Evolutionary conservation across 1,140 invertebrate species (phyloP).

Genomic region (Heterodera carotae): DNA sequence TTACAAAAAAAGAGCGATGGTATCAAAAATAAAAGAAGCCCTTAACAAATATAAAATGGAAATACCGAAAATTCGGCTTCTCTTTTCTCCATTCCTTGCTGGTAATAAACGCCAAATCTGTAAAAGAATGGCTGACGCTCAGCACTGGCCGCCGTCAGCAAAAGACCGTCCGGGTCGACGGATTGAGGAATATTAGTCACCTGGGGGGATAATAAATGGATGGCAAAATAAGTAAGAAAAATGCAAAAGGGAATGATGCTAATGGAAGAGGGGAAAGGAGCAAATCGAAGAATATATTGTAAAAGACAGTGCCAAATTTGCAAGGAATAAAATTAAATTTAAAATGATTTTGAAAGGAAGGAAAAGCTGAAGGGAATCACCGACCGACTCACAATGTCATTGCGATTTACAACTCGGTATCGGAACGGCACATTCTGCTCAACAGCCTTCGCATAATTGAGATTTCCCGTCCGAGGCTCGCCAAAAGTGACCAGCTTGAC

Average conservation of each 20-base stretch:
- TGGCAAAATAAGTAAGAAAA: not conserved
- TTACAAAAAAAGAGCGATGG: not conserved
- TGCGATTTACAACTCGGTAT: constrained; percentile 60
- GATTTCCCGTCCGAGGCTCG: constrained; percentile 63
- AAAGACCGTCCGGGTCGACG: constrained; percentile 60
- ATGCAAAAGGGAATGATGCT: not conserved
- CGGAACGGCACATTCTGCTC: constrained; percentile 58
- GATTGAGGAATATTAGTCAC: constrained; percentile 62
- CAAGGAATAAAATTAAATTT: no score
- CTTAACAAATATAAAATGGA: not conserved
- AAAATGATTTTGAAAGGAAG: not conserved
- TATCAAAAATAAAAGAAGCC: not conserved
- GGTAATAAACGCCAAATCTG: constrained; percentile 61
- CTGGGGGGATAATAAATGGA: constrained; percentile 35
- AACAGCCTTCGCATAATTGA: constrained; percentile 60
- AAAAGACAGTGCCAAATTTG: no score
- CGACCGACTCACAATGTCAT: constrained; percentile 59
- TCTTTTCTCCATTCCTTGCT: constrained; percentile 53
- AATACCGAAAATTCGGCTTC: constrained; percentile 49
- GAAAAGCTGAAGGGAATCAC: not conserved
- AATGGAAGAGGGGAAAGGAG: not conserved
- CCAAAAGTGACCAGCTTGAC: constrained; percentile 62
- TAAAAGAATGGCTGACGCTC: constrained; percentile 63
- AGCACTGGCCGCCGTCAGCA: constrained; percentile 55
- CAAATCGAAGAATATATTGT: not conserved